Evolutionary conservation across 2,797 vertebrate species (phyloP).

Genomic region (Chromis chromis): DNA sequence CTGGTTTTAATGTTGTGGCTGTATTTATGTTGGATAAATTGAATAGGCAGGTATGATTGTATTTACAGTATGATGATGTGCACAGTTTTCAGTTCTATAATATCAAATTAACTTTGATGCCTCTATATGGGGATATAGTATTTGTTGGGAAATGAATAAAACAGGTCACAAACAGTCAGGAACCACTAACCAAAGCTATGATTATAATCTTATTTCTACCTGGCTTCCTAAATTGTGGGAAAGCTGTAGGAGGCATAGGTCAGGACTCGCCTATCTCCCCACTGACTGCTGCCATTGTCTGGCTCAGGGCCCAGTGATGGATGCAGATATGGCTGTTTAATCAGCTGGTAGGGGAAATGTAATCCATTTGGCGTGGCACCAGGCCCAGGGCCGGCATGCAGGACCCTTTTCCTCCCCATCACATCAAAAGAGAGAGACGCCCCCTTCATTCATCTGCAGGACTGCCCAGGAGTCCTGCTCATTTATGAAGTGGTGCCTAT

Average conservation of each 20-base stretch:
- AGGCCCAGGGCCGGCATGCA: conserved; percentile 50
- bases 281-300: conserved; percentile 62
- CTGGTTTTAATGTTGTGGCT: too few relatives aligned
- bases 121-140: background rate
- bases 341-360: conserved; percentile 78
- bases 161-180: background rate
- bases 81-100: background rate
- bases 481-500: conserved; percentile 75
- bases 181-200: background rate
- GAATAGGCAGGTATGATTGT: too few relatives aligned
- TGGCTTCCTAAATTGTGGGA: conserved; percentile 25
- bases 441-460: conserved; percentile 66
- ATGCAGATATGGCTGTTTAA: conserved; percentile 78
- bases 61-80: too few relatives aligned
- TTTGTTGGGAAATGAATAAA: background rate
- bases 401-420: conserved; percentile 61
- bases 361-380: conserved; percentile 69
- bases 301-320: conserved; percentile 57
- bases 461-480: conserved; percentile 63
- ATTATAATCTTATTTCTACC: conserved; percentile 20
- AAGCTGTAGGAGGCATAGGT: conserved; percentile 19
- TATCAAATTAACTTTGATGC: background rate
- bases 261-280: background rate
- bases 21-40: too few relatives aligned
- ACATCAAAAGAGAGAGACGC: conserved; percentile 70